phyloP scores from a whole-genome alignment of 2,888 invertebrate genomes.

The Augiades crinisus region DNA sequence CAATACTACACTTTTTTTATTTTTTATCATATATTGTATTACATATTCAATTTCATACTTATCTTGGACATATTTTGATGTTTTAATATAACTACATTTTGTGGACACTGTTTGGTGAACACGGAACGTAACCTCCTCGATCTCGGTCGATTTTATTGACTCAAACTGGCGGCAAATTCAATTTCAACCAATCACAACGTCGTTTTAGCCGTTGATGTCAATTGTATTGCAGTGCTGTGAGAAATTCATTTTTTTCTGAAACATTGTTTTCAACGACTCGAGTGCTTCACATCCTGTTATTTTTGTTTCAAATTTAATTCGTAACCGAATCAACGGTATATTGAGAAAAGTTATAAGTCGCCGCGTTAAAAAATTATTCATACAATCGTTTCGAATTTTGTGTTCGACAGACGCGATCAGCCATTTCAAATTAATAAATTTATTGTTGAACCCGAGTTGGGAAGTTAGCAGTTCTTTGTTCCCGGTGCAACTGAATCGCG shows the following conservation, averaged over 20 bases:
- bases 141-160: slow-evolving; percentile 44
- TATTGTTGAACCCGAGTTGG: background rate
- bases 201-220: slow-evolving; percentile 54
- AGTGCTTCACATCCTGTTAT: slow-evolving; percentile 46
- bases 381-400: slow-evolving; percentile 46
- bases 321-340: slow-evolving; percentile 60
- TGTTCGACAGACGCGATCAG: slow-evolving; percentile 45
- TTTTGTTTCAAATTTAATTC: slow-evolving; percentile 51
- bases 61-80: background rate
- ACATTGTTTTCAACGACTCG: slow-evolving; percentile 32
- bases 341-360: slow-evolving; percentile 40
- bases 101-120: background rate
- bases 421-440: slow-evolving; percentile 12
- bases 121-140: slow-evolving; percentile 30
- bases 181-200: slow-evolving; percentile 58
- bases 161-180: slow-evolving; percentile 53
- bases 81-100: background rate
- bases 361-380: slow-evolving; percentile 38
- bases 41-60: background rate
- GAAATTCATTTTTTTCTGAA: slow-evolving; percentile 36
- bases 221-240: slow-evolving; percentile 40
- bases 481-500: slow-evolving; percentile 33
- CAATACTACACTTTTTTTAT: no score
- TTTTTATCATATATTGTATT: no score
- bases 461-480: slow-evolving; percentile 33